These are phyloP conservation scores for Tachypleus tridentatus DNA, from an alignment of 1,140 invertebrate species.

Conservation along the genomic window DNA sequence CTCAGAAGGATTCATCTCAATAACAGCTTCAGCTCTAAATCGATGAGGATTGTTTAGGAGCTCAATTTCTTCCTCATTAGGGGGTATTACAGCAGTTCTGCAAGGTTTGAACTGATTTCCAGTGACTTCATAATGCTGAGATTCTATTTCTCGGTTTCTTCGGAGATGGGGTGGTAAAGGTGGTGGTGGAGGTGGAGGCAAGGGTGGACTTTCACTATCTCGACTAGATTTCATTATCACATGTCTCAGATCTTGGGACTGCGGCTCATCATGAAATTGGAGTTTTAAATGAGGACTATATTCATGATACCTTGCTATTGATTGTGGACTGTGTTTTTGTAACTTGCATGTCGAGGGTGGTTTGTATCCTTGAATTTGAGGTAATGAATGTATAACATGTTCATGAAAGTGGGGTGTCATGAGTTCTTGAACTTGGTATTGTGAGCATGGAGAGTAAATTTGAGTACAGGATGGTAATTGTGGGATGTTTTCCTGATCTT, in stretches of 20 bases:
- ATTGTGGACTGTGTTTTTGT: not conserved
- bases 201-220: conserved; percentile 6
- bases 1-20: conserved; percentile 42
- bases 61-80: conserved; percentile 17
- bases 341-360: conserved; percentile 1
- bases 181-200: conserved; percentile 16
- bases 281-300: not conserved
- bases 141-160: conserved; percentile 1
- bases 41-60: conserved; percentile 15
- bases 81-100: conserved; percentile 6
- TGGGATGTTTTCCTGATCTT: too few relatives aligned
- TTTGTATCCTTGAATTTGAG: conserved; percentile 1
- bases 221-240: not conserved
- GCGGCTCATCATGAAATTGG: too few relatives aligned
- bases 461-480: too few relatives aligned
- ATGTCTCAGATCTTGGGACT: too few relatives aligned
- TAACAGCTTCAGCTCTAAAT: conserved; percentile 46
- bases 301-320: conserved; percentile 2
- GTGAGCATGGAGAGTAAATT: too few relatives aligned
- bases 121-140: too few relatives aligned
- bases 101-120: not conserved
- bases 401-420: too few relatives aligned
- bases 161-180: conserved; percentile 13
- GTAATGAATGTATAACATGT: too few relatives aligned
- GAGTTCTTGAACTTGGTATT: too few relatives aligned